Evolutionary conservation across 2,888 invertebrate genomes (phyloP), one percentile per base, ranked within the genome.

Genomic region (Dryomyza anilis): DNA sequence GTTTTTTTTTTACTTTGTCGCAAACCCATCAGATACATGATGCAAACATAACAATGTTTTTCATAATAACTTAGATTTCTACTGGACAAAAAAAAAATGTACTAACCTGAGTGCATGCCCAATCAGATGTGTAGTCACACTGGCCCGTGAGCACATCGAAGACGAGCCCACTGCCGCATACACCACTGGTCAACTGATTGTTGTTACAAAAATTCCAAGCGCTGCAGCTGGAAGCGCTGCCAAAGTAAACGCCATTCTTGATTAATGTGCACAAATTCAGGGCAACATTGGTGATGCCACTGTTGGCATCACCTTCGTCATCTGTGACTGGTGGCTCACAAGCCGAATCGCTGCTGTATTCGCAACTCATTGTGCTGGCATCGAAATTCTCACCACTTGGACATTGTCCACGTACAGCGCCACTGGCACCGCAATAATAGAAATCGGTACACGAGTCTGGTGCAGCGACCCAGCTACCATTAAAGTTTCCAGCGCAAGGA

Each of bases 351-450:
- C 16, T 30, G 14, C 61, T 10, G 36, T 73, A 77, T 8, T 66
- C 67, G 50, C 77, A 77, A 6, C 69, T 48, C 63, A 72, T 69
- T 14, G 48, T 53, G 0, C 3, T 12, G 5, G 71, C 63, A 67
- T 75, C 67, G 53, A 77, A 77, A 45, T 73, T 72, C 45, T 75
- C 66, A 23, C 72, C 73, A 19, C 19, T 6, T 3, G 71, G 71
- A 48, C 77, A 77, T n/a, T 53, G 62, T 21, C 73, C 69, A 3
- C 43, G 59, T 21, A 46, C 0, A 0, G 70, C 29, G 7, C 73
- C 77, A 0, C 55, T 58, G 16, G 61, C 43, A 8, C 67, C 45
- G 64, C 77, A 77, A 45, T 74, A 77, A 30, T 67, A 77, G 48
- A 65, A 77, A 16, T 68, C 71, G 10, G 63, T 61, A 56, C 75